Conservation (phyloP, 2,888 invertebrate species). For the Archips xylosteana region DNA sequence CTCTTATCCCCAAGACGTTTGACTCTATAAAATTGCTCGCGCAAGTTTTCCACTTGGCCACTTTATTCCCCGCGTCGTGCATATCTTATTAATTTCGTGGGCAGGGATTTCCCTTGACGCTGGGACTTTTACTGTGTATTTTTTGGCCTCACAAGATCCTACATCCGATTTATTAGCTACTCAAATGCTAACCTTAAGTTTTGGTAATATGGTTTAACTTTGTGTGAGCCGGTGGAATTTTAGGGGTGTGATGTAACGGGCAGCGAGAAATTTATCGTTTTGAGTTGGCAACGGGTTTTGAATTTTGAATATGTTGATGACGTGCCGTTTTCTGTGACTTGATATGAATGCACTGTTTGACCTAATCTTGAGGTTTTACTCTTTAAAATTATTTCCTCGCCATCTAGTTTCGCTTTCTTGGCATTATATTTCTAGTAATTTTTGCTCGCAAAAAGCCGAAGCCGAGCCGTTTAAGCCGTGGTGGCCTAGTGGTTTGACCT, state of each 20-base stretch:
- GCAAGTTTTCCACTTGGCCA: conserved; percentile 19
- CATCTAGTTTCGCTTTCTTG: too few species aligned
- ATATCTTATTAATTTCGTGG: conserved; percentile 40
- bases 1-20: conserved; percentile 29
- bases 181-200: not conserved
- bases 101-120: conserved; percentile 33
- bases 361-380: not conserved
- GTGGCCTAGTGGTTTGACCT: too few species aligned
- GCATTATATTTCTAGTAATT: too few species aligned
- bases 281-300: conserved; percentile 6
- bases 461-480: too few species aligned
- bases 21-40: conserved; percentile 32
- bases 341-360: not conserved
- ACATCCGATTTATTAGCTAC: not conserved
- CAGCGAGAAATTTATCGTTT: conserved; percentile 12
- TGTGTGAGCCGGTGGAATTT: not conserved
- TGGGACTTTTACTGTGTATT: conserved; percentile 26
- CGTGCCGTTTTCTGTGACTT: not conserved
- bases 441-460: too few species aligned
- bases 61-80: conserved; percentile 26
- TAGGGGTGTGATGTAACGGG: not conserved
- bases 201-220: not conserved
- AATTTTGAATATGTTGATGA: conserved; percentile 13
- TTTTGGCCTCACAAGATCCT: not conserved
- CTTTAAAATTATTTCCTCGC: too few species aligned